These are phyloP conservation scores for Stratiomys singularior DNA, from an alignment of 2,888 invertebrate species.

Conservation along the genomic window DNA sequence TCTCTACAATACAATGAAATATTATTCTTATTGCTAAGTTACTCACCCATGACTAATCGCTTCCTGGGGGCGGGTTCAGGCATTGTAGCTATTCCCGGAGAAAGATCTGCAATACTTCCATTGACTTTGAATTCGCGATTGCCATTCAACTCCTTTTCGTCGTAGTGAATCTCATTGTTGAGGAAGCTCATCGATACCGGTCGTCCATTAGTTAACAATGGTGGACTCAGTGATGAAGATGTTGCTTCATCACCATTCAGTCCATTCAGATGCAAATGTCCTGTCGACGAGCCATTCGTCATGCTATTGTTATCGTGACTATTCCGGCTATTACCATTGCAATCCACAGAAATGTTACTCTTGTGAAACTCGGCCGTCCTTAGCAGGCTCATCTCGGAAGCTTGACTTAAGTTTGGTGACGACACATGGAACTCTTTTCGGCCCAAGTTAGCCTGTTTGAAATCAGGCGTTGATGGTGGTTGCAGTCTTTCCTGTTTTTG, in stretches of 20 bases:
- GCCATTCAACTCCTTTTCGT: conserved; percentile 45
- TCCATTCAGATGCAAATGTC: conserved; percentile 44
- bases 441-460: conserved; percentile 52
- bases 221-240: neutral
- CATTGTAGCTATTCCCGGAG: conserved; percentile 38
- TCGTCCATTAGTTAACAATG: conserved; percentile 43
- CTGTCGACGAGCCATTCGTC: conserved; percentile 42
- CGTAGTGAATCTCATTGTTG: conserved; percentile 49
- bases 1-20: too few relatives aligned
- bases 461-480: neutral
- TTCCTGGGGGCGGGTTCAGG: conserved; percentile 64
- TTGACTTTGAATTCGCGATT: conserved; percentile 48
- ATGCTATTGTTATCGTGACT: conserved; percentile 53
- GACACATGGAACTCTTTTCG: conserved; percentile 62
- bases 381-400: conserved; percentile 48
- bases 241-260: neutral
- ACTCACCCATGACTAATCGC: conserved; percentile 54
- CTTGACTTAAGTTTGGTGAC: conserved; percentile 60
- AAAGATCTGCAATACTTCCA: conserved; percentile 53
- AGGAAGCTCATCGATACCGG: conserved; percentile 52
- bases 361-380: conserved; percentile 52
- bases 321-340: conserved; percentile 59
- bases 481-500: neutral
- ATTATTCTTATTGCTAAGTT: too few relatives aligned
- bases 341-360: conserved; percentile 57